phyloP scores from a whole-genome alignment of 1,140 invertebrate genomes.

The Drosophila novamexicana region DNA sequence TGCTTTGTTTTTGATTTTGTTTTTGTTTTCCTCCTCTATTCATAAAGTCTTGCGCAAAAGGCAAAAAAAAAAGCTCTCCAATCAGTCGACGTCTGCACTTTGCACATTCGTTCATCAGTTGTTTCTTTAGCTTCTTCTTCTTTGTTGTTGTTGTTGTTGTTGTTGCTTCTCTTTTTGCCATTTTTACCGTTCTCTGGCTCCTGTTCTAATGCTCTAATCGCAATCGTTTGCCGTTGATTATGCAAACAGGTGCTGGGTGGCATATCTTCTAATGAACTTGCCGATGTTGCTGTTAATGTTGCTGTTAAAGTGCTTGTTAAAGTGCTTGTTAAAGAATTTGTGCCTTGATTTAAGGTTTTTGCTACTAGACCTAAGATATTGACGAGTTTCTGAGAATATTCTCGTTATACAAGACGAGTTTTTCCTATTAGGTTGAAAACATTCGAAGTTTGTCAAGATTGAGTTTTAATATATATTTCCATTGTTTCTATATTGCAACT shows the following conservation, averaged over 20 bases:
- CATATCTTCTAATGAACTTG: slow-evolving; percentile 15
- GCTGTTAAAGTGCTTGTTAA: neutral
- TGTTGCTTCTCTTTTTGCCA: neutral
- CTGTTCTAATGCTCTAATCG: slow-evolving; percentile 8
- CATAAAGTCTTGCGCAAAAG: slow-evolving; percentile 2
- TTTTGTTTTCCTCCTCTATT: slow-evolving; percentile 31
- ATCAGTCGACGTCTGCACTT: slow-evolving; percentile 37
- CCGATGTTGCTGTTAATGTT: neutral
- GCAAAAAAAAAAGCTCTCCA: slow-evolving; percentile 33
- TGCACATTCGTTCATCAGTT: slow-evolving; percentile 41
- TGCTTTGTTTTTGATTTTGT: slow-evolving; percentile 23
- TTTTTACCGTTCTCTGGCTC: neutral
- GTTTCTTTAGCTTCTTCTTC: neutral
- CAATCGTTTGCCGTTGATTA: slow-evolving; percentile 18
- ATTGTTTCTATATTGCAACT: too few relatives aligned
- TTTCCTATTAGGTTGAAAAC: too few relatives aligned
- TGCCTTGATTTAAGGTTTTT: neutral
- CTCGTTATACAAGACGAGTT: too few relatives aligned
- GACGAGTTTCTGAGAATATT: too few relatives aligned
- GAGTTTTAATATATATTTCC: too few relatives aligned
- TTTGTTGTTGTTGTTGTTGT: neutral
- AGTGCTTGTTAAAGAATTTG: neutral
- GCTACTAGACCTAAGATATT: too few relatives aligned
- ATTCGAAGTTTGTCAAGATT: too few relatives aligned
- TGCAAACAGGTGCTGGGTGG: slow-evolving; percentile 7